A percentile compares a stretch with the other conserved stretches of the same genome.
Evolutionary conservation across 1,140 invertebrate species (phyloP).

Genomic region (Pseudachorutes palmiensis): DNA sequence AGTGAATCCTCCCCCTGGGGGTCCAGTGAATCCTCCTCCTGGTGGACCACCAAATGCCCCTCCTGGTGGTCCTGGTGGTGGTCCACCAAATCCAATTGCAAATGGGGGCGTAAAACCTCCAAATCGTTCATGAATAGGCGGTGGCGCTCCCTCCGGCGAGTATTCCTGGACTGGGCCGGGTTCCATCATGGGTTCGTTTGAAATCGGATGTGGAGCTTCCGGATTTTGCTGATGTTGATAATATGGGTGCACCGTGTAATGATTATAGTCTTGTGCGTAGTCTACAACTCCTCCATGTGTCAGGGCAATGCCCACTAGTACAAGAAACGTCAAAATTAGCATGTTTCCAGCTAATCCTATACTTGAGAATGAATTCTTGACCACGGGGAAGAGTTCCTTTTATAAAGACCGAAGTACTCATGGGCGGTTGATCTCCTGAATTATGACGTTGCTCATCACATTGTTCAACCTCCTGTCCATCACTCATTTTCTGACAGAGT

Average conservation of each 20-base stretch:
- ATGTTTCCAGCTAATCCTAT: too few relatives aligned
- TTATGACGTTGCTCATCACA: neutral
- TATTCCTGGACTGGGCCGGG: neutral
- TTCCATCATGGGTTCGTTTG: neutral
- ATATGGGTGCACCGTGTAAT: neutral
- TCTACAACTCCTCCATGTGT: too few relatives aligned
- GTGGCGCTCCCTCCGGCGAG: neutral
- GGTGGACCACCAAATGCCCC: conserved; percentile 3
- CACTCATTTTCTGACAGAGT: neutral
- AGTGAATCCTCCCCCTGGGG: neutral
- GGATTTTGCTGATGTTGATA: neutral
- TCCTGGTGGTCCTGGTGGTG: neutral
- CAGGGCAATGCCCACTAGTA: too few relatives aligned
- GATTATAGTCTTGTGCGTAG: neutral
- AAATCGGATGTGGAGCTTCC: neutral
- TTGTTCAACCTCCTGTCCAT: neutral
- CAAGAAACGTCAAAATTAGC: too few relatives aligned
- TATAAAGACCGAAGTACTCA: neutral
- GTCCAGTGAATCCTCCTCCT: neutral
- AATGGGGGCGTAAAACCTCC: neutral
- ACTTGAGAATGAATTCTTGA: neutral
- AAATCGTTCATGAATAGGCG: neutral
- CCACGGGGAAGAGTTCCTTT: too few relatives aligned
- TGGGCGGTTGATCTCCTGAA: too few relatives aligned
- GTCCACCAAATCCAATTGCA: neutral